Conservation (phyloP, 1,140 invertebrate genomes). For the Steinernema feltiae region DNA sequence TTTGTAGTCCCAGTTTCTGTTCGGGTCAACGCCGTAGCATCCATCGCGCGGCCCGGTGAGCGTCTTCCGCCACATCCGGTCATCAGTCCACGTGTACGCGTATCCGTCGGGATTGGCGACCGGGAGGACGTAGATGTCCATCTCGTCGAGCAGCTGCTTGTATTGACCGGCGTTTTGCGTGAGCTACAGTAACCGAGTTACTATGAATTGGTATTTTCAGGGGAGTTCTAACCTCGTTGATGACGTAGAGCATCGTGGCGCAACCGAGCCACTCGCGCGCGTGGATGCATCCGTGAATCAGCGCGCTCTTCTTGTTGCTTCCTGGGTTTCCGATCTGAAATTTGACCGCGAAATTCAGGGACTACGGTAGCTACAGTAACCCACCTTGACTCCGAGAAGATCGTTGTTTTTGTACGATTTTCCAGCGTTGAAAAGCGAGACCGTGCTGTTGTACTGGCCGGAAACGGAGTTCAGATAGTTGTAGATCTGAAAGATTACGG, state of each 20-base stretch:
- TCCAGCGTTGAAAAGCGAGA: neutral
- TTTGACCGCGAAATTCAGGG: neutral
- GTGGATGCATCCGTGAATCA: neutral
- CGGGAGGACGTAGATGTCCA: constrained; percentile 18
- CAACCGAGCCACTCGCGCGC: neutral
- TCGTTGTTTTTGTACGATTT: neutral
- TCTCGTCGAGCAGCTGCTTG: neutral
- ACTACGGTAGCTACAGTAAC: neutral
- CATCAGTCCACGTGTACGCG: constrained; percentile 9
- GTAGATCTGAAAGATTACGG: neutral
- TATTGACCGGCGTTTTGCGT: neutral
- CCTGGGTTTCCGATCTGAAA: neutral
- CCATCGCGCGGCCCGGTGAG: neutral
- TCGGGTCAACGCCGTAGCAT: constrained; percentile 35
- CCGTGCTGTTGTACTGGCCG: neutral
- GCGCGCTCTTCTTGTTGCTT: neutral
- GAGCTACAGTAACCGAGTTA: too few relatives aligned
- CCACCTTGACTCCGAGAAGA: neutral
- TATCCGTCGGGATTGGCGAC: constrained; percentile 30
- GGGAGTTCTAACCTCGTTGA: too few relatives aligned
- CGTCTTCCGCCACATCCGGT: constrained; percentile 34
- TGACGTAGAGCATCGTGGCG: neutral
- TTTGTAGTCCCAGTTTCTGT: constrained; percentile 34
- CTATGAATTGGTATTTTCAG: too few relatives aligned
- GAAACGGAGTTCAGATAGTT: neutral